Evolutionary conservation across 2,888 invertebrate genomes (phyloP).

Genomic region (Drosophila cognata): DNA sequence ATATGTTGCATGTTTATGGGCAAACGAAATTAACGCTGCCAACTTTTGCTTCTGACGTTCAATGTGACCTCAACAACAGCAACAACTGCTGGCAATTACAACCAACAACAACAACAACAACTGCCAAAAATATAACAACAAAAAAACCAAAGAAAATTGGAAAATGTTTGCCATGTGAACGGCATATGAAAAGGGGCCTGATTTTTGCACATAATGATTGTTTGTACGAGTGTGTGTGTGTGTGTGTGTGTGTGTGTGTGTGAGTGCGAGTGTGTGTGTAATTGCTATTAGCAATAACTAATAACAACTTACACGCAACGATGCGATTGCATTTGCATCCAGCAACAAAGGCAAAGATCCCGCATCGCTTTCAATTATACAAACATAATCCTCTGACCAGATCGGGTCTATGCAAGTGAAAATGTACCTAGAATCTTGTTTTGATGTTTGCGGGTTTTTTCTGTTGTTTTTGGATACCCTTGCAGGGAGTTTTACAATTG

Average conservation of each 20-base stretch:
- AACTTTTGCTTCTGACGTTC: constrained; percentile 74
- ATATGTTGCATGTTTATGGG: constrained; percentile 79
- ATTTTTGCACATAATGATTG: constrained; percentile 28
- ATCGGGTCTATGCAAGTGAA: not conserved
- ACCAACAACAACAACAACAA: constrained; percentile 37
- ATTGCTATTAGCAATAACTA: constrained; percentile 48
- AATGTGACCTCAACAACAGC: constrained; percentile 73
- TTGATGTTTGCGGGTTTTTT: not conserved
- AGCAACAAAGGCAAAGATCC: not conserved
- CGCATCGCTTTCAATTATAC: constrained; percentile 19
- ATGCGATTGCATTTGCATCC: constrained; percentile 24
- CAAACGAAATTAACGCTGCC: constrained; percentile 76
- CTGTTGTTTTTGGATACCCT: not conserved
- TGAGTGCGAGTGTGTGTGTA: constrained; percentile 26
- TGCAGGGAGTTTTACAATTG: not conserved
- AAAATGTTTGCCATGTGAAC: constrained; percentile 49
- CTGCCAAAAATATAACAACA: constrained; percentile 8
- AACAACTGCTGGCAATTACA: constrained; percentile 63
- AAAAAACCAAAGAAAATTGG: constrained; percentile 66
- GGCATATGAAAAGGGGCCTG: constrained; percentile 23
- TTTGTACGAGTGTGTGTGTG: constrained; percentile 22
- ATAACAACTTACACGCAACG: constrained; percentile 35
- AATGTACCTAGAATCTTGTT: not conserved
- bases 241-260: constrained; percentile 15
- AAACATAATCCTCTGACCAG: not conserved